Base-by-base conservation (phyloP, 2,888 invertebrate species). In the Oligia latruncula region DNA sequence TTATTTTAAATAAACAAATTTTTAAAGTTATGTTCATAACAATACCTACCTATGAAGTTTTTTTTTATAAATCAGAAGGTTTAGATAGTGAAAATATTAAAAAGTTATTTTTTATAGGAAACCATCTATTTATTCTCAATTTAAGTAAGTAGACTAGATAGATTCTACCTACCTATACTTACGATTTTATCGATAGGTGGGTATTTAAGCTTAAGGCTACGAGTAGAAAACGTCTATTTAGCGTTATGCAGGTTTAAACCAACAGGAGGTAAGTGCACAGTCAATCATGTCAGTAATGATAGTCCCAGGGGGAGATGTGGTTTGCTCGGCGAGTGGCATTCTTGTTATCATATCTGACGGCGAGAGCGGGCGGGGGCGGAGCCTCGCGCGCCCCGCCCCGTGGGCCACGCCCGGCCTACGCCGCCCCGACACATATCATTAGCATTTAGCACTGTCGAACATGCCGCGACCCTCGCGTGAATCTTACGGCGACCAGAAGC, bases 381-480 rank as follows among this genome's bases (percentile, higher is more conserved):
- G 82, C 74, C 80, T 73, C 81, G 84, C 78, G 86, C 85, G 89
- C 90, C 89, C 91, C 90, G 83, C 84, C 80, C 80, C 71, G 80
- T 79, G 86, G 90, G 89, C 90, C 90, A 87, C 87, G 83, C 90
- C 84, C 83, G 78, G 87, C 86, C 87, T 88, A 90, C 86, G 74
- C 82, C 88, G 80, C 76, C 78, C 74, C 85, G 79, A 49, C 85
- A 81, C 98, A 98, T 81, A 74, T 20, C 71, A 97, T 98, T 66
- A 99, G 99, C 95, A 85, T 87, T 90, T 88, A 90, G 84, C 89
- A 88, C 98, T 99, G 94, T 87, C 89, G 90, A 93, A 90, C 91
- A 99, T 99, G 99, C 99, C 99, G 95, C 98, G 99, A 93, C 99
- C 99, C 91, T 99, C 99, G 92, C 98, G 99, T 91, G 99, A 99